phyloP scores from a whole-genome alignment of 64 coral and sea anemone genomes.

The Pocillopora verrucosa region DNA sequence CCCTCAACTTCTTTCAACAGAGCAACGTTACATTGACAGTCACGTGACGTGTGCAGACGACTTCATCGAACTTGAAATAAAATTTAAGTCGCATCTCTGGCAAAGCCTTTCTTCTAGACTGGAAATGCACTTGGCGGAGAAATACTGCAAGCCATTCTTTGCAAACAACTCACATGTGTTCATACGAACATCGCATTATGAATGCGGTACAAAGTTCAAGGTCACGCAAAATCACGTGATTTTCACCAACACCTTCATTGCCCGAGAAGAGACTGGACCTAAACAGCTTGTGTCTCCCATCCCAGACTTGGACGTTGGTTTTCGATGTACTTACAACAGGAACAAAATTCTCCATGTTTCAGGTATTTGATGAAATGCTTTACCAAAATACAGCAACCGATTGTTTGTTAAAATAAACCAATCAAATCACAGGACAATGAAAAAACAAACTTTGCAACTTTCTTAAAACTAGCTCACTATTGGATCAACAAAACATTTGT shows the following conservation, averaged over 20 bases:
- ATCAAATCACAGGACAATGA: too few species aligned
- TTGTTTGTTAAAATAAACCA: too few species aligned
- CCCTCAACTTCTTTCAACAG: background rate
- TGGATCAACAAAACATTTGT: too few species aligned
- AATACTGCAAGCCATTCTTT: constrained; percentile 35
- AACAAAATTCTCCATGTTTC: background rate
- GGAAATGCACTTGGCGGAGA: constrained; percentile 20
- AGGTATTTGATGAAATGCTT: background rate
- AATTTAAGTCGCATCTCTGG: background rate
- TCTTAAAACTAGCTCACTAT: too few species aligned
- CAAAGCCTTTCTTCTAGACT: constrained; percentile 4
- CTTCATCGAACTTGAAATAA: constrained; percentile 12
- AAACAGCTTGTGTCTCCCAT: constrained; percentile 13
- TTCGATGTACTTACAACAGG: constrained; percentile 21
- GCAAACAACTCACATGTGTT: constrained; percentile 15
- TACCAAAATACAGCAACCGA: background rate
- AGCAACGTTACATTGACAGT: background rate
- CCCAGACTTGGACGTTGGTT: background rate
- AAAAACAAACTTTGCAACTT: too few species aligned
- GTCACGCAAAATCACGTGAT: background rate
- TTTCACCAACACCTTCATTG: background rate
- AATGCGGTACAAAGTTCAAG: constrained; percentile 30
- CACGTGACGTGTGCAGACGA: background rate
- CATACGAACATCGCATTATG: constrained; percentile 21
- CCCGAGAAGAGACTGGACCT: constrained; percentile 1